These are phyloP conservation scores for Lichenostomus cassidix DNA, from an alignment of 2,113 vertebrate species.

Conservation along the genomic window DNA sequence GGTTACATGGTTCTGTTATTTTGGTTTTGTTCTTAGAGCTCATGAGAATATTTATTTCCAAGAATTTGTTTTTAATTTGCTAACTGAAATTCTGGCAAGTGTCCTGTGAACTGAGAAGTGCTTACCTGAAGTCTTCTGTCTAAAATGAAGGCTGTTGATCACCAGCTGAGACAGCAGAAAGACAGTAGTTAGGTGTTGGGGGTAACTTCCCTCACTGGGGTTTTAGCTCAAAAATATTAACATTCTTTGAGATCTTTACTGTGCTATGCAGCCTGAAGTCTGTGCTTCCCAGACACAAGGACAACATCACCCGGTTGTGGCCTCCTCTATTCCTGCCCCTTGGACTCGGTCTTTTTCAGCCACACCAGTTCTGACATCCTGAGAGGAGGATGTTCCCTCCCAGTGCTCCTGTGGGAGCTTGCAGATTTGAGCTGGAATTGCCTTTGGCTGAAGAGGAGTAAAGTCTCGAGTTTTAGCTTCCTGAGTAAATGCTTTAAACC, in stretches of 20 bases:
- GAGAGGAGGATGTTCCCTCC: not conserved
- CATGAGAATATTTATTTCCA: not conserved
- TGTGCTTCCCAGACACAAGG: not conserved
- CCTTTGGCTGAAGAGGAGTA: not conserved
- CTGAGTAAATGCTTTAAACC: not conserved
- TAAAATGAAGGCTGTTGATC: not conserved
- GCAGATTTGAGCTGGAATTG: not conserved
- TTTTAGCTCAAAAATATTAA: not conserved
- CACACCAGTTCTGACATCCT: not conserved
- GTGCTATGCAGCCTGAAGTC: not conserved
- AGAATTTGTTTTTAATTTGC: not conserved
- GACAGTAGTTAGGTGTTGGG: not conserved
- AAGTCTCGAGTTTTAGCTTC: not conserved
- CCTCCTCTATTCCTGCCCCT: not conserved
- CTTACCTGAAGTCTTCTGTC: not conserved
- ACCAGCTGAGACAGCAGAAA: not conserved
- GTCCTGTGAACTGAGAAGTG: not conserved
- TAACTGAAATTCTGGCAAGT: not conserved
- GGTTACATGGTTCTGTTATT: not conserved
- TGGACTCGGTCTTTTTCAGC: not conserved
- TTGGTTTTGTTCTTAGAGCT: not conserved
- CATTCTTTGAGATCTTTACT: not conserved
- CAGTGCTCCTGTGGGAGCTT: not conserved
- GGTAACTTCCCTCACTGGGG: not conserved
- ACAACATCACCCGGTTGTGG: not conserved